phyloP scores from a whole-genome alignment of 2,797 vertebrate genomes.

The Rallus crepitans region DNA sequence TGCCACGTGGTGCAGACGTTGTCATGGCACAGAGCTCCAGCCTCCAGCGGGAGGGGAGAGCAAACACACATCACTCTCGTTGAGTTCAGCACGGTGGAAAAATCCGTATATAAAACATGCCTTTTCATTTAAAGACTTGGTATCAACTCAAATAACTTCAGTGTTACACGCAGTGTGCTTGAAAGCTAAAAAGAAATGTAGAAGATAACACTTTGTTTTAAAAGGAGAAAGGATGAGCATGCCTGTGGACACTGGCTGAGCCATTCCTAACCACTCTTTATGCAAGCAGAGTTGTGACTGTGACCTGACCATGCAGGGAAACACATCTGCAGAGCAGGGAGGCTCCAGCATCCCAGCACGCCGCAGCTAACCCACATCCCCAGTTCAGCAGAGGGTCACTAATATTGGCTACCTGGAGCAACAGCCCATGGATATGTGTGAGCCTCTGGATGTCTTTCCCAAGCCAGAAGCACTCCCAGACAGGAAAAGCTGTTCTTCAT shows the following conservation, averaged over 20 bases:
- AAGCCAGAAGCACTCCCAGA: not conserved
- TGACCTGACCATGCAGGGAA: not conserved
- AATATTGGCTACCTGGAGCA: accelerated
- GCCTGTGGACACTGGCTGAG: not conserved
- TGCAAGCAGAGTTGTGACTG: not conserved
- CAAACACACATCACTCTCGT: not conserved
- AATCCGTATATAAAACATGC: not conserved
- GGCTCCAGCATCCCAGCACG: not conserved
- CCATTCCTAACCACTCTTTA: accelerated
- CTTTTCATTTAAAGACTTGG: not conserved
- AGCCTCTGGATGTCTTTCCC: not conserved
- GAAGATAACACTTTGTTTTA: not conserved
- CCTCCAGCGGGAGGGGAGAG: not conserved
- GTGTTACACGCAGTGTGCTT: not conserved
- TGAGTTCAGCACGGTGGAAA: not conserved
- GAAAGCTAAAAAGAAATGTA: not conserved
- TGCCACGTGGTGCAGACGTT: not conserved
- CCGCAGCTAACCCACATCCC: not conserved
- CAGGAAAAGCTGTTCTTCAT: not conserved
- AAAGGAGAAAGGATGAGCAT: not conserved
- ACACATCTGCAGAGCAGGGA: accelerated
- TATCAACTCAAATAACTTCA: not conserved
- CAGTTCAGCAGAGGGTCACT: not conserved
- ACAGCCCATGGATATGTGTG: accelerated
- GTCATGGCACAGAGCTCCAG: conserved; percentile 18